Evolutionary conservation across 2,888 invertebrate genomes (phyloP).

Genomic region (Tetropium fuscum): DNA sequence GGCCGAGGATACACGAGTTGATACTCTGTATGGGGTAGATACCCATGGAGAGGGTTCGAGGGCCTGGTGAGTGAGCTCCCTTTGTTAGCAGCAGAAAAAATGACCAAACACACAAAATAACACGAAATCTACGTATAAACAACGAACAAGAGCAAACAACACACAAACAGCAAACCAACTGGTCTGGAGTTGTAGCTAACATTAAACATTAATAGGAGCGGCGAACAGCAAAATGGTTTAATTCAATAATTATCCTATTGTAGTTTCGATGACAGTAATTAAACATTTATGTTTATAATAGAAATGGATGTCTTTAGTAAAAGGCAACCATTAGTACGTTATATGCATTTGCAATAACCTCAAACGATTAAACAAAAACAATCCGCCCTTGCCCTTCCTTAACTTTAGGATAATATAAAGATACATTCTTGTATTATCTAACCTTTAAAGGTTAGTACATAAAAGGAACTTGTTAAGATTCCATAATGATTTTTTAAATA

Average conservation of each 20-base stretch:
- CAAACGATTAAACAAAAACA: slow-evolving; percentile 4
- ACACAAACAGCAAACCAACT: slow-evolving; percentile 20
- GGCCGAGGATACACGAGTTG: slow-evolving; percentile 88
- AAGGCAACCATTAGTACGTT: neutral
- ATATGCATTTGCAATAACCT: slow-evolving; percentile 13
- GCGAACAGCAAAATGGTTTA: slow-evolving; percentile 20
- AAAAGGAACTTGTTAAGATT: no score
- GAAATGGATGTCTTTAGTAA: slow-evolving; percentile 20
- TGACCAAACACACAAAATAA: slow-evolving; percentile 65
- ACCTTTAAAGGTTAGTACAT: no score
- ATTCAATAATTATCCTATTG: slow-evolving; percentile 23
- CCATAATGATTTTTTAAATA: no score
- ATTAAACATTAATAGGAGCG: slow-evolving; percentile 18
- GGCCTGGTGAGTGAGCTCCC: slow-evolving; percentile 94
- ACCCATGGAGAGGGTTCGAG: slow-evolving; percentile 91
- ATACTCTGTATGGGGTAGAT: slow-evolving; percentile 90
- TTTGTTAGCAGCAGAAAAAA: slow-evolving; percentile 72
- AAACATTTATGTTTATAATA: slow-evolving; percentile 20
- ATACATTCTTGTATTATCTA: no score
- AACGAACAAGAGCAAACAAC: slow-evolving; percentile 30
- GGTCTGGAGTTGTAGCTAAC: slow-evolving; percentile 15
- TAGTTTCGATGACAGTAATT: slow-evolving; percentile 31
- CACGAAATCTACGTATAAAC: slow-evolving; percentile 58
- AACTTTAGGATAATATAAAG: slow-evolving; percentile 1
- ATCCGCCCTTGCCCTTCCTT: neutral